Evolutionary conservation across 2,888 invertebrate species (phyloP), one percentile per base, ranked within the genome.

Genomic region (Mythimna albipuncta): DNA sequence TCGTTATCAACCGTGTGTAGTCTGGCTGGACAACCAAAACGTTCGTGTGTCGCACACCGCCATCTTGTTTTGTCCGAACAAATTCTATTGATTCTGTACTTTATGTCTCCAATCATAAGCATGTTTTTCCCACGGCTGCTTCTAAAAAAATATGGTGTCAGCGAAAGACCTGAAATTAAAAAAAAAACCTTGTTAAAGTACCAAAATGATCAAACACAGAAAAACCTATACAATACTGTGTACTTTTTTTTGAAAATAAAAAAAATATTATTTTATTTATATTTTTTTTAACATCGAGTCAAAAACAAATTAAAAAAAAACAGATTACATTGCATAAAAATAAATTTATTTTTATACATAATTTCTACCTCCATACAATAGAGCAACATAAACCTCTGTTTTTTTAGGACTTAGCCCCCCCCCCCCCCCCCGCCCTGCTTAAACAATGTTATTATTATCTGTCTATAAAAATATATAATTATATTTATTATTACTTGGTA

Each of bases 31-130:
- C 91, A 91, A 26, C 87, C 83, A 19, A 58, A 85, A 3, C 84
- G 83, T 26, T 88, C 87, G 55, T 90, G 89, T 0, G 87, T 78
- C 6, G 88, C 83, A 67, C 91, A 91, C 10, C 89, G 73, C 91
- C 90, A 91, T 26, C 89, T 77, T 6, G 77, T 62, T 61, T 88
- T 89, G 63, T 76, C 79, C 4, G 82, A 69, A 62, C 76, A 77
- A 9, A 77, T 72, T 41, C 79, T 80, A 55, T 87, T 87, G 6
- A 86, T 77, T 16, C 87, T 74, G 55, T 88, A 89, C 38, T 84
- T 83, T 64, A 78, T 81, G 0, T 84, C 84, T 0, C 79, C 87
- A 2, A 86, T 77, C 75, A 85, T 72, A 13, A 87, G 71, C 71
- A 82, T 77, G 9, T 69, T 72, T n/a, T 77, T 76, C 0, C 89